Percentiles rank a stretch among this genome's conserved stretches.
Conservation (phyloP, 2,888 invertebrate genomes). For the Ichneumoninae sp. region DNA sequence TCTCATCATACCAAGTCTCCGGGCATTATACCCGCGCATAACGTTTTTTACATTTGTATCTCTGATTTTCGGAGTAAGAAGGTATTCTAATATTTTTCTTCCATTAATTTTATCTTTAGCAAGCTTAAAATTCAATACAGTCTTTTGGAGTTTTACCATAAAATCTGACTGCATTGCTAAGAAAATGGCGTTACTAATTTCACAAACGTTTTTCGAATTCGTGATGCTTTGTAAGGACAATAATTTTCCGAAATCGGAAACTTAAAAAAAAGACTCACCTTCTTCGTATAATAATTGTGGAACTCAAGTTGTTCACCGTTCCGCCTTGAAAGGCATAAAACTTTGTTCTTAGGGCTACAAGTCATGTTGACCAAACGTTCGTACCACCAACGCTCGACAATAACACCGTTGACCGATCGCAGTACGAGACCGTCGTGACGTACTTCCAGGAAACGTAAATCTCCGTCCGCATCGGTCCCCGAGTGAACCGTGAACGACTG, state of each 20-base stretch:
- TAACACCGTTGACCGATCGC: constrained; percentile 93
- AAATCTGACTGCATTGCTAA: not conserved
- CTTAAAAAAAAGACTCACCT: constrained; percentile 87
- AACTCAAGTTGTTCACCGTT: constrained; percentile 97
- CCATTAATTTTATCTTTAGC: not conserved
- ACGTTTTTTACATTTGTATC: not conserved
- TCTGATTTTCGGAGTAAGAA: not conserved
- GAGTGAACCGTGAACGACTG: constrained; percentile 99
- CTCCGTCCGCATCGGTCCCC: constrained; percentile 96
- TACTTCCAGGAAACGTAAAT: constrained; percentile 95
- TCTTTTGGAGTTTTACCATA: not conserved
- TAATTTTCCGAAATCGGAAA: not conserved
- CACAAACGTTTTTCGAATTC: not conserved
- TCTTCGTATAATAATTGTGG: constrained; percentile 99
- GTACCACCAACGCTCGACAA: constrained; percentile 99
- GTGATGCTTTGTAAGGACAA: not conserved
- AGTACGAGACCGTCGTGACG: constrained; percentile 97
- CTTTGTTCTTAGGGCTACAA: constrained; percentile 98
- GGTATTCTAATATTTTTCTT: constrained; percentile 4
- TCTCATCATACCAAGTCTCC: not conserved
- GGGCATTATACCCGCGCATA: not conserved
- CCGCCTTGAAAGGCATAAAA: constrained; percentile 98
- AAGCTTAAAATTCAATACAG: not conserved
- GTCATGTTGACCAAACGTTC: constrained; percentile 99
- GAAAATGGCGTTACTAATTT: not conserved